These are phyloP conservation scores for Ophioninae sp. DNA, from an alignment of 2,888 invertebrate species.

Conservation along the genomic window DNA sequence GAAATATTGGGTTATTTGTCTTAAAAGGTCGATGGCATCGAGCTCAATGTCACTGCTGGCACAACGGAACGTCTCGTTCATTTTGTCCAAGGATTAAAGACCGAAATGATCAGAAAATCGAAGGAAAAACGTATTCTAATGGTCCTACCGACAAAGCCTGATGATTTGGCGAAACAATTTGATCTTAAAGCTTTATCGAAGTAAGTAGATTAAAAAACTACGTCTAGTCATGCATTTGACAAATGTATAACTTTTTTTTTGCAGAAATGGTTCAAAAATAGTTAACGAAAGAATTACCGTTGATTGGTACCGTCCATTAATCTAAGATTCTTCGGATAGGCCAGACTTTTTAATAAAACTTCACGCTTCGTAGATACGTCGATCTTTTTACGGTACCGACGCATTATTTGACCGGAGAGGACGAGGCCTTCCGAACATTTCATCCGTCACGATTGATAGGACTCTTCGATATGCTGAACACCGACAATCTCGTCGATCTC, in stretches of 20 bases:
- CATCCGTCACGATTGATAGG: constrained; percentile 90
- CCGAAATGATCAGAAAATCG: constrained; percentile 79
- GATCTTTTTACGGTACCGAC: constrained; percentile 87
- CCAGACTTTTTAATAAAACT: not conserved
- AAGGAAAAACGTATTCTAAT: constrained; percentile 83
- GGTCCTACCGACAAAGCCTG: constrained; percentile 85
- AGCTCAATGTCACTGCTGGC: constrained; percentile 83
- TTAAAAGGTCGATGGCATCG: constrained; percentile 82
- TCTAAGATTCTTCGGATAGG: not conserved
- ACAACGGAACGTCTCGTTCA: constrained; percentile 82
- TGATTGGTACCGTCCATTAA: not conserved
- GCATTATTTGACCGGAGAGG: constrained; percentile 85
- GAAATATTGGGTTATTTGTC: constrained; percentile 4
- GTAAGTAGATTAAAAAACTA: constrained; percentile 71
- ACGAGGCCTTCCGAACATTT: constrained; percentile 84
- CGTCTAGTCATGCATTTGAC: not conserved
- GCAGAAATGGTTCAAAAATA: not conserved
- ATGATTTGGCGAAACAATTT: constrained; percentile 87
- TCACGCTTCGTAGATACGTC: constrained; percentile 81
- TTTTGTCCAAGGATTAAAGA: constrained; percentile 80
- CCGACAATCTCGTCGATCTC: constrained; percentile 89
- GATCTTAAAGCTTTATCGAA: constrained; percentile 86
- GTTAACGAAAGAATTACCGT: not conserved
- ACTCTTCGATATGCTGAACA: constrained; percentile 89
- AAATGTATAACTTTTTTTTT: not conserved